Base-by-base conservation (phyloP, 2,888 invertebrate genomes). In the Glaucopsyche alexis region DNA sequence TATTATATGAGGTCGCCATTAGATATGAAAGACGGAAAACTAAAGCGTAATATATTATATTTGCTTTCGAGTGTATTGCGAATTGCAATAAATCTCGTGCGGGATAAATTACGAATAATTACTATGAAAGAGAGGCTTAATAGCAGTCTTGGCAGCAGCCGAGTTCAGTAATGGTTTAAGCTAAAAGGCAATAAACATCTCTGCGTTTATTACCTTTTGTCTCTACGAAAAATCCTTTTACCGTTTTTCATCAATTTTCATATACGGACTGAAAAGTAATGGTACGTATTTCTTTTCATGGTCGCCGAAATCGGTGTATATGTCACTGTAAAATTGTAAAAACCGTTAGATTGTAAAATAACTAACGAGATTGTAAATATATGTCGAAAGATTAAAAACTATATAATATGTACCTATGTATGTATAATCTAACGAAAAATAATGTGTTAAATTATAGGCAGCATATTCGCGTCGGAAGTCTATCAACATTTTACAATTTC, bases 101-200 rank as follows among this genome's bases (percentile, higher is more conserved):
- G 29, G 60, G 60, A 60, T 60, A 60, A 60, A 38, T 60, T 29
- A 60, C 29, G 60, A 60, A 60, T 60, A 60, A 60, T 60, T 60
- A 60, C 29, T 60, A 60, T 60, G 60, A 60, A 60, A 60, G 60
- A 60, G 60, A 60, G 14, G 14, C 60, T 29, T 60, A 60, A 60
- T 60, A 60, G 60, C 38, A 60, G 60, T 60, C 60, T 60, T 60
- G 60, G 60, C 60, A 60, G 29, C 29, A 9, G 29, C 29, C 29
- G 60, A 60, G 60, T 38, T 60, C 60, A 29, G 29, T 60, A 60
- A 60, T 60, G 60, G 60, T 38, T 60, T 60, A 60, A 60, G 29
- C 60, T 60, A 60, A 60, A 60, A 60, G 60, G 60, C 60, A 29
- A 60, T 60, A 60, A 60, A 60, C 60, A 38, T 60, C 60, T 14